Base-by-base conservation (phyloP, 2,888 invertebrate genomes). In the Tenthredo distinguenda region DNA sequence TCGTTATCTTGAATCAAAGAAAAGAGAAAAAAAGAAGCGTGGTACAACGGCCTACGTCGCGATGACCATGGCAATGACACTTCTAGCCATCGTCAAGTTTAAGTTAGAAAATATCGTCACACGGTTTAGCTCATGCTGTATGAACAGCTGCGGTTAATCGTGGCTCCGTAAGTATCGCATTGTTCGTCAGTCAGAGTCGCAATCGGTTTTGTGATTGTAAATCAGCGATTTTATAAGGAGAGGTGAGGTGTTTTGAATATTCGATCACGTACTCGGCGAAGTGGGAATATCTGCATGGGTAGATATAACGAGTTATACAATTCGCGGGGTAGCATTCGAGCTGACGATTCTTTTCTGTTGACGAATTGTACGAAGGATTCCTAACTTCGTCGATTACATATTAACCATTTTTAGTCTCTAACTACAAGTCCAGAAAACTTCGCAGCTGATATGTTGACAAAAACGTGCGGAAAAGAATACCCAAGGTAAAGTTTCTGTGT, bases 21-120 rank as follows among this genome's bases (percentile, higher is more conserved):
- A 40, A 3, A 72, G 40, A 40, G n/a, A 21, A 21, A 74, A 72
- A 40, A 40, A 72, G 9, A 40, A 40, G 3, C 12, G 43, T 21
- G 21, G 72, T n/a, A 74, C 40, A 74, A 74, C 68, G 68, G 34
- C 68, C 12, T 34, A 21, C 10, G n/a, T 21, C 10, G 15, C 55
- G 21, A 55, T 34, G 77, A 77, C 77, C 50, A 34, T 77, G 77
- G 10, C 77, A 77, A 77, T 77, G 77, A 77, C 77, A 77, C 55
- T 50, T 40, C 31, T 40, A 62, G 34, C 71, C 12, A 34, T n/a
- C 1, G 15, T 37, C 15, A n/a, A 71, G n/a, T n/a, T 71, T 34
- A 6, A 37, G 18, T 34, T 37, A 71, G 37, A 31, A 71, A 71
- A 71, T 71, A 71, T 31, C 26, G 18, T 26, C 18, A 9, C 71